Percentiles rank a stretch among this genome's conserved stretches.
Evolutionary conservation across 2,888 invertebrate species (phyloP).

Genomic region (Hydroisotoma schaefferi): DNA sequence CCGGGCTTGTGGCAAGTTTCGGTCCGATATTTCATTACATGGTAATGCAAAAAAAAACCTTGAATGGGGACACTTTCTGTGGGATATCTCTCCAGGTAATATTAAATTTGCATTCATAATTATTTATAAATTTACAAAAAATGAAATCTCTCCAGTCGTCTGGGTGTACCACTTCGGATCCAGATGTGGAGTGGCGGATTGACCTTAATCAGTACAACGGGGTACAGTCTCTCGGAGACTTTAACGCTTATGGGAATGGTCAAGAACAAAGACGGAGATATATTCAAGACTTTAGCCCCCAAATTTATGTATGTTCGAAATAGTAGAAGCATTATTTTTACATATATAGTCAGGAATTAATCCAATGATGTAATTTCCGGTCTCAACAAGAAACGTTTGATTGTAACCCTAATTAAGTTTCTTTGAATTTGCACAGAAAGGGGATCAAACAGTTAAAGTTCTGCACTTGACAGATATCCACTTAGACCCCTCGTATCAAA

Average conservation of each 20-base stretch:
- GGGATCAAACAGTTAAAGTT: slow-evolving; percentile 32
- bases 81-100: slow-evolving; percentile 43
- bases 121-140: no score
- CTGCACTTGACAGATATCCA: slow-evolving; percentile 47
- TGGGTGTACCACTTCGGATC: slow-evolving; percentile 41
- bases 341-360: no score
- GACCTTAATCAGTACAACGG: slow-evolving; percentile 38
- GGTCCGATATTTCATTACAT: slow-evolving; percentile 45
- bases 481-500: slow-evolving; percentile 36
- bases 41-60: slow-evolving; percentile 30
- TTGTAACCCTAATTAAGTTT: no score
- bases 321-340: neutral
- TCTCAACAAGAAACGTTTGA: slow-evolving; percentile 1
- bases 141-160: slow-evolving; percentile 40
- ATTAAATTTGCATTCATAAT: no score
- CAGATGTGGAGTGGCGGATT: slow-evolving; percentile 39
- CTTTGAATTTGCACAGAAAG: slow-evolving; percentile 18
- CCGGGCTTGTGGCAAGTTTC: slow-evolving; percentile 44
- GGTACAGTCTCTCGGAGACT: slow-evolving; percentile 10
- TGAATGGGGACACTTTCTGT: slow-evolving; percentile 45
- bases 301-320: neutral
- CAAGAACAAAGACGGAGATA: neutral
- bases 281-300: neutral
- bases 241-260: neutral
- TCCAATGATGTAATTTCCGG: no score